A percentile compares a stretch with the other conserved stretches of the same genome.
Conservation (phyloP, 2,888 invertebrate genomes). For the Stenoptilia bipunctidactyla region DNA sequence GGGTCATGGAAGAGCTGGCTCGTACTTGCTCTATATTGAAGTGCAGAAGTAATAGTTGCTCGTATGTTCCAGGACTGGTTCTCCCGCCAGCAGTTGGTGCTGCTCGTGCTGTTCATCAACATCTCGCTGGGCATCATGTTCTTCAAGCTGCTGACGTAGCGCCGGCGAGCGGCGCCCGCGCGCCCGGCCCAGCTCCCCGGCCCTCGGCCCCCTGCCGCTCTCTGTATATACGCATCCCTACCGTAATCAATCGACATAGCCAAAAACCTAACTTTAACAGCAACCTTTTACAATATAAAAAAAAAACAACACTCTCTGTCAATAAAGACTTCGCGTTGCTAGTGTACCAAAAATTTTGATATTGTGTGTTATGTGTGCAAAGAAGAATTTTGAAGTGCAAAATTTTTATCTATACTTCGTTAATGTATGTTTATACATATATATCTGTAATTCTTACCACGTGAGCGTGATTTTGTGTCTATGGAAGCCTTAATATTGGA, state of each 20-base stretch:
- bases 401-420: conserved; percentile 6
- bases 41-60: conserved; percentile 2
- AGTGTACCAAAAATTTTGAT: conserved; percentile 52
- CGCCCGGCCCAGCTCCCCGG: conserved; percentile 31
- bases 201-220: conserved; percentile 20
- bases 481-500: conserved; percentile 9
- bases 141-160: conserved; percentile 96
- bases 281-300: conserved; percentile 21
- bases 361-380: conserved; percentile 50
- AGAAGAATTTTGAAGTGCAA: conserved; percentile 36
- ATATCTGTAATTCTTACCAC: conserved; percentile 22
- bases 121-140: conserved; percentile 95
- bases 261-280: conserved; percentile 27
- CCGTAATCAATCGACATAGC: conserved; percentile 25
- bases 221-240: conserved; percentile 36
- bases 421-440: not conserved
- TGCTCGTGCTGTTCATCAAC: conserved; percentile 94
- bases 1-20: no score
- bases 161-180: conserved; percentile 65
- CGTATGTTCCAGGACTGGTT: conserved; percentile 87
- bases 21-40: no score
- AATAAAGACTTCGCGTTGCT: conserved; percentile 52
- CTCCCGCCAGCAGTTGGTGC: conserved; percentile 93
- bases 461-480: conserved; percentile 51
- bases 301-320: conserved; percentile 19